These are phyloP conservation scores for Microcebus griseorufus DNA, from an alignment of 2,113 vertebrate genomes.

Conservation along the genomic window DNA sequence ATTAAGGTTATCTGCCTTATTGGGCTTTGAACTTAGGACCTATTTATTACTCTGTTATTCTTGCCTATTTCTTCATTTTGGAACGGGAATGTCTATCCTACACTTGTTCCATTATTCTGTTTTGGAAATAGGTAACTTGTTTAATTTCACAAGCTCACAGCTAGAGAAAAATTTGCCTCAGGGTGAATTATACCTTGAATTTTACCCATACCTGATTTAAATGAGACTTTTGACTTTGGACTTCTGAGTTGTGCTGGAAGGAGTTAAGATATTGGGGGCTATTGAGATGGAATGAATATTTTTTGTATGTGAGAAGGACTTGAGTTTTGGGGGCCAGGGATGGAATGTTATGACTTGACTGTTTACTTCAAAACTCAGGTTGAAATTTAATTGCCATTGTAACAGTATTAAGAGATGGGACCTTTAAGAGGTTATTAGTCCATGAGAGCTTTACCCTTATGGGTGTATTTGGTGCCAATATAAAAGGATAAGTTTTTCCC, in stretches of 20 bases:
- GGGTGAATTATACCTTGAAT: background rate
- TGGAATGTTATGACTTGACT: background rate
- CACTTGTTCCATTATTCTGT: background rate
- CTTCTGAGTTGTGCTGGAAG: background rate
- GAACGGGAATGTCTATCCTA: background rate
- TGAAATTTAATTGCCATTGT: background rate
- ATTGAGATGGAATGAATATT: background rate
- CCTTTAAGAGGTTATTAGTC: background rate
- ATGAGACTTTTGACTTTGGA: background rate
- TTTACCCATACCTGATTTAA: background rate
- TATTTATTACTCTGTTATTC: background rate
- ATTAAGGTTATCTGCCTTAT: background rate
- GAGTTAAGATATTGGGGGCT: background rate
- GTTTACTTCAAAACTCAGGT: background rate
- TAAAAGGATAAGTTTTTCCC: background rate
- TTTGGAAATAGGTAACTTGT: background rate
- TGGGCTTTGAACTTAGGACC: background rate
- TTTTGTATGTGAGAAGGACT: background rate
- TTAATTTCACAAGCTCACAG: background rate
- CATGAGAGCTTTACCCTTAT: background rate
- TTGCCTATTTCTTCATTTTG: background rate
- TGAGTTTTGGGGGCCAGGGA: background rate
- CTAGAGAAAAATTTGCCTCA: background rate
- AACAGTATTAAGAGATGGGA: background rate
- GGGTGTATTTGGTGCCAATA: background rate